These are phyloP conservation scores for Drosophila monieri DNA, from an alignment of 2,888 invertebrate species.

Conservation along the genomic window DNA sequence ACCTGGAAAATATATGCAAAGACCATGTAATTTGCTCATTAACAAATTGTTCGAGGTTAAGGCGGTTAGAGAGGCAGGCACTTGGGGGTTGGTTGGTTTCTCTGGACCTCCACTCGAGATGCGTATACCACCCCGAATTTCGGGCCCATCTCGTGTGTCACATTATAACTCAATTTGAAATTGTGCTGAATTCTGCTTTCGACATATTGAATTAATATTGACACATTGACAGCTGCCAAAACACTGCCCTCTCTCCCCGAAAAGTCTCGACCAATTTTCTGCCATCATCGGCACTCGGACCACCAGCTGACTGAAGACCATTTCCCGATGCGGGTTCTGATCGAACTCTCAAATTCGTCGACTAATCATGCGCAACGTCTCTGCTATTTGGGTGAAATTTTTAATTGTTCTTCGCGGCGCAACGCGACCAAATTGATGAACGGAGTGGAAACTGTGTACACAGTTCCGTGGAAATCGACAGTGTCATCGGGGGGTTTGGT, in stretches of 20 bases:
- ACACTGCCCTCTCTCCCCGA: constrained; percentile 48
- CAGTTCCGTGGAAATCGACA: constrained; percentile 61
- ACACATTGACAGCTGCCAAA: constrained; percentile 78
- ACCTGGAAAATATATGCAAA: constrained; percentile 53
- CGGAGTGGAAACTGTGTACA: constrained; percentile 5
- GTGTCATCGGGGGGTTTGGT: constrained; percentile 60
- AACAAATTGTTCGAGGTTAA: constrained; percentile 64
- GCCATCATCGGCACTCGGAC: constrained; percentile 36
- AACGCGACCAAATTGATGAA: constrained; percentile 1
- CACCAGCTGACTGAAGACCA: constrained; percentile 57
- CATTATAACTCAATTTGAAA: constrained; percentile 71
- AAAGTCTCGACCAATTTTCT: constrained; percentile 27
- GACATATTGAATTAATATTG: constrained; percentile 79
- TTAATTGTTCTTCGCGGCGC: constrained; percentile 63
- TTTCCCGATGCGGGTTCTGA: constrained; percentile 56
- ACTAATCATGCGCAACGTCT: constrained; percentile 76
- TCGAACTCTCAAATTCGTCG: constrained; percentile 49
- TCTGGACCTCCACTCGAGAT: constrained; percentile 36
- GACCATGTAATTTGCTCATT: constrained; percentile 70
- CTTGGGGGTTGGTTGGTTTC: constrained; percentile 6
- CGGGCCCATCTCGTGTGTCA: constrained; percentile 32
- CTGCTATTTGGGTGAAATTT: constrained; percentile 66
- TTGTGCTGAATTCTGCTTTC: constrained; percentile 69
- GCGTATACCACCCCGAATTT: constrained; percentile 42
- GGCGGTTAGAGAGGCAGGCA: background rate